These are phyloP conservation scores for Macrocentrus cingulum DNA, from an alignment of 1,140 invertebrate genomes.

Conservation along the genomic window DNA sequence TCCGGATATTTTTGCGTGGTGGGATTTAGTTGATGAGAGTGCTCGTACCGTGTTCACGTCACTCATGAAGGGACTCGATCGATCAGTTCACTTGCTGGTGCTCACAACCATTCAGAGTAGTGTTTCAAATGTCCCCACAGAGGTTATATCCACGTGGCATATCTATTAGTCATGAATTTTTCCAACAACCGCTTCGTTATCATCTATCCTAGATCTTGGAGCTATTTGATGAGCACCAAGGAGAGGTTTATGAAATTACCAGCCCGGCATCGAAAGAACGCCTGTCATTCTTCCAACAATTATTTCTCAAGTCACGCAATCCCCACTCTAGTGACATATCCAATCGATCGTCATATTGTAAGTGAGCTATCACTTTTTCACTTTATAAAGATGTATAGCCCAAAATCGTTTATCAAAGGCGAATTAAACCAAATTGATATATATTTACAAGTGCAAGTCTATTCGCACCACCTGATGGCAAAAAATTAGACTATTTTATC, in stretches of 20 bases:
- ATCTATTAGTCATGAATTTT: no score
- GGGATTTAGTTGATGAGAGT: slow-evolving; percentile 56
- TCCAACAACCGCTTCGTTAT: no score
- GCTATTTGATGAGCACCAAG: slow-evolving; percentile 46
- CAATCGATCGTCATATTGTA: slow-evolving; percentile 44
- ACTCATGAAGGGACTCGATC: slow-evolving; percentile 55
- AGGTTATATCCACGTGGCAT: slow-evolving; percentile 47
- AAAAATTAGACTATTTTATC: no score
- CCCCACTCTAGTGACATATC: slow-evolving; percentile 34
- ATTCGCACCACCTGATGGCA: no score
- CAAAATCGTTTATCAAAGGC: no score
- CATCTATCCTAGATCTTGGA: slow-evolving; percentile 41
- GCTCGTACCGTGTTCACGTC: slow-evolving; percentile 56
- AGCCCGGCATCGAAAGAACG: slow-evolving; percentile 38
- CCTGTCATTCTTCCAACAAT: slow-evolving; percentile 44
- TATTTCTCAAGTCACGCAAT: slow-evolving; percentile 38
- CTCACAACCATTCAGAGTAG: slow-evolving; percentile 52
- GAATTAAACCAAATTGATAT: no score
- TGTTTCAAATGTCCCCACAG: slow-evolving; percentile 47
- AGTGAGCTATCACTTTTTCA: no score
- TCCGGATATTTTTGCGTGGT: slow-evolving; percentile 59
- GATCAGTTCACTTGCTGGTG: slow-evolving; percentile 55
- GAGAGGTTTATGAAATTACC: slow-evolving; percentile 45
- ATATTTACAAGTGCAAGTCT: no score
- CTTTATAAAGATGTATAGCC: no score